Evolutionary conservation across 2,888 invertebrate genomes (phyloP), one percentile per base, ranked within the genome.

Genomic region (Meiosimyza platycephala): DNA sequence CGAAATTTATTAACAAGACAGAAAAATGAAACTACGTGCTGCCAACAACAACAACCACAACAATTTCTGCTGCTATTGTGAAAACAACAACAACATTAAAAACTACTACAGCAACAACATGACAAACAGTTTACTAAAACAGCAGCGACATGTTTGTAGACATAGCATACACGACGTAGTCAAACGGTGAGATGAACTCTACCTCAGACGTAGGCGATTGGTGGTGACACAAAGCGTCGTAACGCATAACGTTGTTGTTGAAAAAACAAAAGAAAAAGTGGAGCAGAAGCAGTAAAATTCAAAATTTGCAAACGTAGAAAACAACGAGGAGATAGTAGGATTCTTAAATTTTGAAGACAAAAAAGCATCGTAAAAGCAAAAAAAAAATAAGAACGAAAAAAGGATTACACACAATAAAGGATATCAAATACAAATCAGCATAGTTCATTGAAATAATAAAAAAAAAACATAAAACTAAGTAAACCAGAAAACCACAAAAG

Each of bases 171-270:
- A 64, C 16, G 68, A 28, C 55, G 57, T 57, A 18, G 54, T 18
- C 77, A 78, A 78, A 77, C 81, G 82, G 80, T 81, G 80, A 82
- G 80, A 82, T 82, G 82, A 79, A 78, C 77, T 77, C 78, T 72
- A 72, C 75, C 75, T 71, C 76, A 77, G 76, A 75, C 75, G 71
- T 76, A 76, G 76, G 78, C 77, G 78, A 9, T 40, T 40, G 40
- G 40, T 40, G 81, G 78, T 80, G 80, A 80, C 80, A 40, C 40
- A 79, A 78, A 79, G 78, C 79, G 74, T 72, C 74, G 74, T 47
- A 51, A 76, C 40, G 40, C 9, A 40, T 40, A 74, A 76, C 74
- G 75, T 70, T 52, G 16, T 28, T 22, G 77, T 74, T 65, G 72
- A 67, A 76, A 71, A 22, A 51, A 57, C 22, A 66, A 60, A 67